A percentile compares a stretch with the other conserved stretches of the same genome.
Evolutionary conservation across 2,797 vertebrate species (phyloP).

Genomic region (Hippopotamyrus pictus): DNA sequence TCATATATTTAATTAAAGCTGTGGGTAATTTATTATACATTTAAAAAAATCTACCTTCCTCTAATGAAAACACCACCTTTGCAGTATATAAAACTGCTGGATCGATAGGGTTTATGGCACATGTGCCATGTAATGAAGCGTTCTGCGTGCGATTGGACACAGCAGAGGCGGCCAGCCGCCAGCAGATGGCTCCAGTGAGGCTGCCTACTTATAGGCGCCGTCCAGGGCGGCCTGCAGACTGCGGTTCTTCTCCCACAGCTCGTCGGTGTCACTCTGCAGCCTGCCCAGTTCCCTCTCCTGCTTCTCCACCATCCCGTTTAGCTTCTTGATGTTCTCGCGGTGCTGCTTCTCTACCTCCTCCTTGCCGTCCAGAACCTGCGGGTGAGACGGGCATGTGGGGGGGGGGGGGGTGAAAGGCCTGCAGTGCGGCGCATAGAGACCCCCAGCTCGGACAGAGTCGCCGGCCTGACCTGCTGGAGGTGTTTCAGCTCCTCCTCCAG

Average conservation of each 20-base stretch:
- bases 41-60: background rate
- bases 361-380: constrained; percentile 87
- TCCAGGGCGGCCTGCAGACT: constrained; percentile 87
- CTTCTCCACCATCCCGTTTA: constrained; percentile 78
- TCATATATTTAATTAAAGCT: background rate
- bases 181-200: constrained; percentile 3
- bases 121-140: background rate
- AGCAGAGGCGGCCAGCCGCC: background rate
- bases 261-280: constrained; percentile 70
- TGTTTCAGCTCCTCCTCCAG: constrained; percentile 81
- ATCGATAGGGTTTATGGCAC: background rate
- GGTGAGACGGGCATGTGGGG: background rate
- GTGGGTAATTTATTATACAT: background rate
- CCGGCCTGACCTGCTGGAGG: constrained; percentile 75
- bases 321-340: constrained; percentile 89
- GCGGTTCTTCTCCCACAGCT: constrained; percentile 82
- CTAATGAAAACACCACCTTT: background rate
- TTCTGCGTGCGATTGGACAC: background rate
- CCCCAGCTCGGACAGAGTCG: background rate
- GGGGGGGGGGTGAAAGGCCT: background rate
- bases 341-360: constrained; percentile 95
- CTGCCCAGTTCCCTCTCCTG: constrained; percentile 81
- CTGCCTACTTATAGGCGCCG: constrained; percentile 80
- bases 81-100: background rate
- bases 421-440: background rate